Evolutionary conservation across 2,113 vertebrate genomes (phyloP), one percentile per base, ranked within the genome.

Genomic region (Xenopus borealis): DNA sequence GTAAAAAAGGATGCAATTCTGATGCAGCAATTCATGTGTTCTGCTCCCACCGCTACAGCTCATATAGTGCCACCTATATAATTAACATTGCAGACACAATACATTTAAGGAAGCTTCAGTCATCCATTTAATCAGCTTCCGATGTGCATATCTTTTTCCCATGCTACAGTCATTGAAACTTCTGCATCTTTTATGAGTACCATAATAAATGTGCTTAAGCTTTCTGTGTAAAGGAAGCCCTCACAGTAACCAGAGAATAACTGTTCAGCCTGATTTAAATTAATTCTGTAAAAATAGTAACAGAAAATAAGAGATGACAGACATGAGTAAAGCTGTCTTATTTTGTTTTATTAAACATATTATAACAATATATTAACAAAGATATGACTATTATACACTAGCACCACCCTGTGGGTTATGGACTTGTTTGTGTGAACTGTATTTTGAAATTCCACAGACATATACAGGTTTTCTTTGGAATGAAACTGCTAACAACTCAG

Each of bases 331-430:
- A 92, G 88, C 85, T 88, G 86, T 89, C 80, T 86, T 78, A 86
- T 84, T 91, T 90, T 92, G 92, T 94, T 92, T 93, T 87, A 89
- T 88, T 89, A 93, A 91, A 93, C 85, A 91, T 79, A n/a, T 80
- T 47, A 8, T 86, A 89, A 89, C 86, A 88, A 78, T 82, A 81
- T 82, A 78, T 87, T 73, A 80, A 74, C 57, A 80, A 30, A 10
- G 84, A 79, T 62, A n/a, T n/a, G 14, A 69, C 16, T 66, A 40
- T 84, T 87, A 90, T 89, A 87, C 91, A 88, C 85, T 71, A 94
- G 91, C 90, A 90, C 94, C 94, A 92, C 87, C 94, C 85, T 87
- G 92, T 93, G 94, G 83, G 6, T 40, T 55, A 50, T 16, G 14
- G 11, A 50, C 12, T 50, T 10, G 10, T 50, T 50, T 13, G 11